A percentile compares a stretch with the other conserved stretches of the same genome.
phyloP scores from a whole-genome alignment of 2,888 invertebrate species.

The Papilio protenor region DNA sequence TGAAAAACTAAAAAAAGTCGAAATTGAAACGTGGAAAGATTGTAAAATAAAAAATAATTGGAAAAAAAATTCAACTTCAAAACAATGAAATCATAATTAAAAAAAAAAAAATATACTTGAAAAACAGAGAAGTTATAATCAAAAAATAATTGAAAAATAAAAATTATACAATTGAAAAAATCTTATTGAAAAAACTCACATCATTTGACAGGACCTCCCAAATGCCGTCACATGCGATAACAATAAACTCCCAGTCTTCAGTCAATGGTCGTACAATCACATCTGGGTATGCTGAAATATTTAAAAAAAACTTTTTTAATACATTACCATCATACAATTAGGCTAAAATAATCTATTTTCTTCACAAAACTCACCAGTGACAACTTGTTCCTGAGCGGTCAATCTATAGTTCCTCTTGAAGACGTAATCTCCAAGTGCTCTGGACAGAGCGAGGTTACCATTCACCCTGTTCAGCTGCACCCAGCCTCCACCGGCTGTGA shows the following conservation, averaged over 20 bases:
- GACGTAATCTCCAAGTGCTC: slow-evolving; percentile 98
- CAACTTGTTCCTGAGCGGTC: slow-evolving; percentile 96
- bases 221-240: slow-evolving; percentile 99
- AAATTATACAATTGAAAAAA: not conserved
- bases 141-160: not conserved
- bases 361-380: slow-evolving; percentile 89
- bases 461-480: slow-evolving; percentile 99
- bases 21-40: not conserved
- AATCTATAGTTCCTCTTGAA: slow-evolving; percentile 96
- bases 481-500: slow-evolving; percentile 97
- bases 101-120: no score
- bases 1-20: not conserved
- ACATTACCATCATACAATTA: no score
- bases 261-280: slow-evolving; percentile 91
- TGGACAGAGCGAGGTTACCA: slow-evolving; percentile 97
- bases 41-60: not conserved
- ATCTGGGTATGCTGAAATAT: slow-evolving; percentile 93
- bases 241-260: slow-evolving; percentile 97
- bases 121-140: not conserved
- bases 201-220: slow-evolving; percentile 99
- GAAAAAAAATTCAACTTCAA: no score
- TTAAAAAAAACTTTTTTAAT: no score
- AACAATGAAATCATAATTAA: no score
- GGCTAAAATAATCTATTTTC: not conserved
- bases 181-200: slow-evolving; percentile 64